Conservation (phyloP, 2,797 vertebrate genomes). For the Syngnathus rostellatus region DNA sequence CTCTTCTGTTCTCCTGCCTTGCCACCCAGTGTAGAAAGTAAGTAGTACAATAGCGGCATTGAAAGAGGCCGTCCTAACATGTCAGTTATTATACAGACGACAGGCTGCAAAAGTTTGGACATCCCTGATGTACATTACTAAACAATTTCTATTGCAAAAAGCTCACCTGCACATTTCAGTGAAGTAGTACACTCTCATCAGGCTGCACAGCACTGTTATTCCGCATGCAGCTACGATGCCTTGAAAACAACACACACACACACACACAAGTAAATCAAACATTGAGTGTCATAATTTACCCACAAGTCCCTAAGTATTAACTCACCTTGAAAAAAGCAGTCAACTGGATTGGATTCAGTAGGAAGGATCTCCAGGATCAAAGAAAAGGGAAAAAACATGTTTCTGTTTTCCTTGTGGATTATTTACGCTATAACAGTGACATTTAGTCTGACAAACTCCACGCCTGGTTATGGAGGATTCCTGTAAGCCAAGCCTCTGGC, state of each 20-base stretch:
- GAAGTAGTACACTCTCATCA: constrained; percentile 76
- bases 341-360: constrained; percentile 41
- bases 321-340: constrained; percentile 59
- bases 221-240: constrained; percentile 78
- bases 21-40: not conserved
- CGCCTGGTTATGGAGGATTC: not conserved
- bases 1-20: not conserved
- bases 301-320: not conserved
- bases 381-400: constrained; percentile 36
- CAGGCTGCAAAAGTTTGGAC: not conserved
- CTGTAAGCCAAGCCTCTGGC: not conserved
- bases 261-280: not conserved
- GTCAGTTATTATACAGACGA: not conserved
- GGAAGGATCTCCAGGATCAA: constrained; percentile 37
- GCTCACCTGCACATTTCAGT: constrained; percentile 74
- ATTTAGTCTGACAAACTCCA: not conserved
- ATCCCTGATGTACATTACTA: accelerated
- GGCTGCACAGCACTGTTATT: constrained; percentile 70
- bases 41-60: not conserved
- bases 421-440: not conserved
- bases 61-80: not conserved
- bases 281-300: not conserved
- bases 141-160: constrained; percentile 4
- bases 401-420: constrained; percentile 17
- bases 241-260: constrained; percentile 29